phyloP scores from a whole-genome alignment of 2,113 vertebrate species.

The Illadopsis cleaveri region DNA sequence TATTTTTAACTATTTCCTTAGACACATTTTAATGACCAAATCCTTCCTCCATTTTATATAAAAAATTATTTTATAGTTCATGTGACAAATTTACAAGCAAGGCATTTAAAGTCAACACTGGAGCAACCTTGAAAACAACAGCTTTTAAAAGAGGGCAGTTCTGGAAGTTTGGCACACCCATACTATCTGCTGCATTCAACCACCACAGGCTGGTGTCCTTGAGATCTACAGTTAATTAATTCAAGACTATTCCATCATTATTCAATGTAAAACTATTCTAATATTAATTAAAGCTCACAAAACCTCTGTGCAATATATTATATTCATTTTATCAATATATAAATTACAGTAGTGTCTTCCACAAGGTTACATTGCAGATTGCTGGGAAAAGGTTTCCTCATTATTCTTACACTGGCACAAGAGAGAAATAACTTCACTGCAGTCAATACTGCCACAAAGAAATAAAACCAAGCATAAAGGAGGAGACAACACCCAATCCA shows the following conservation, averaged over 20 bases:
- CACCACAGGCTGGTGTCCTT: background rate
- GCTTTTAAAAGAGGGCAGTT: background rate
- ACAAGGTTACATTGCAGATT: background rate
- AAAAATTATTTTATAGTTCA: background rate
- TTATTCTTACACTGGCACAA: background rate
- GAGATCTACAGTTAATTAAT: slow-evolving; percentile 18
- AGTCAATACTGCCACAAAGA: background rate
- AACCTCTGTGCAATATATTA: background rate
- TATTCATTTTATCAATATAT: background rate
- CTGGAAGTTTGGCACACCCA: background rate
- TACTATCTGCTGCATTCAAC: background rate
- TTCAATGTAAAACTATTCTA: slow-evolving; percentile 7
- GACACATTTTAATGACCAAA: background rate
- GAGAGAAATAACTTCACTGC: background rate
- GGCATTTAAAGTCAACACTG: background rate
- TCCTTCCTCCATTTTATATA: background rate
- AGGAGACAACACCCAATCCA: background rate
- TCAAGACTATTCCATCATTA: background rate
- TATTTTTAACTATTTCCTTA: background rate
- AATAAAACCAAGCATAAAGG: background rate
- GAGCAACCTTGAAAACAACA: background rate
- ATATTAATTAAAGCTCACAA: slow-evolving; percentile 35
- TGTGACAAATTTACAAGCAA: background rate
- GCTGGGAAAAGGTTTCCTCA: background rate
- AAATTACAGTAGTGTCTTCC: background rate